Percentiles rank a stretch among this genome's conserved stretches.
phyloP scores from a whole-genome alignment of 2,888 invertebrate species.

The Nowickia ferox region DNA sequence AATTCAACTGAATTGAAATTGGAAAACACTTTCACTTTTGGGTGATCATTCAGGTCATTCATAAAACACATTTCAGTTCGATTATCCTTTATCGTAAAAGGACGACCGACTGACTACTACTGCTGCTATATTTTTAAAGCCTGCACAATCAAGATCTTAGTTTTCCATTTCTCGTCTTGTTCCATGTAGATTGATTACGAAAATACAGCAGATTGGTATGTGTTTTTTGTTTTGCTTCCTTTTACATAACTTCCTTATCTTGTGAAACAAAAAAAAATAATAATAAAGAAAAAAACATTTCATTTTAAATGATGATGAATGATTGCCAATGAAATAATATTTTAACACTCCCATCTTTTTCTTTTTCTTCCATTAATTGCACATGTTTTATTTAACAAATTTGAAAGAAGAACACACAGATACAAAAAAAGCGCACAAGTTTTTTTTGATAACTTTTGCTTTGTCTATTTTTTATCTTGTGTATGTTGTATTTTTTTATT shows the following conservation, averaged over 20 bases:
- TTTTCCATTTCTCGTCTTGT: conserved; percentile 9
- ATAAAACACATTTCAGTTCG: conserved; percentile 55
- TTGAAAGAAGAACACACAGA: background rate
- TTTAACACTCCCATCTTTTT: conserved; percentile 55
- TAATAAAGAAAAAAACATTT: conserved; percentile 19
- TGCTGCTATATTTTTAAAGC: background rate
- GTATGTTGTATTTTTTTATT: conserved; percentile 15
- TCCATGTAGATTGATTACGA: conserved; percentile 58
- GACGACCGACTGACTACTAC: background rate
- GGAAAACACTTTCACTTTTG: conserved; percentile 49
- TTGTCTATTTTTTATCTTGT: conserved; percentile 27
- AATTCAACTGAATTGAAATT: conserved; percentile 17
- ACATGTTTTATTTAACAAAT: conserved; percentile 44
- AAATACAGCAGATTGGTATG: conserved; percentile 32
- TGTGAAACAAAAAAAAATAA: background rate
- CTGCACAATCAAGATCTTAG: conserved; percentile 26
- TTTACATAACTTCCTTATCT: conserved; percentile 16
- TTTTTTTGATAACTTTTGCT: conserved; percentile 66
- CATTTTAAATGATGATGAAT: conserved; percentile 65
- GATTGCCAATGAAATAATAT: conserved; percentile 59
- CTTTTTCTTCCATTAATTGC: conserved; percentile 19
- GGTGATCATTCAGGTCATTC: conserved; percentile 60
- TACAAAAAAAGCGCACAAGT: conserved; percentile 73
- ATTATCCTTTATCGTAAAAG: conserved; percentile 18
- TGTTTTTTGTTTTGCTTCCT: background rate